These are phyloP conservation scores for Bradysia coprophila DNA, from an alignment of 1,140 invertebrate species.

Conservation along the genomic window DNA sequence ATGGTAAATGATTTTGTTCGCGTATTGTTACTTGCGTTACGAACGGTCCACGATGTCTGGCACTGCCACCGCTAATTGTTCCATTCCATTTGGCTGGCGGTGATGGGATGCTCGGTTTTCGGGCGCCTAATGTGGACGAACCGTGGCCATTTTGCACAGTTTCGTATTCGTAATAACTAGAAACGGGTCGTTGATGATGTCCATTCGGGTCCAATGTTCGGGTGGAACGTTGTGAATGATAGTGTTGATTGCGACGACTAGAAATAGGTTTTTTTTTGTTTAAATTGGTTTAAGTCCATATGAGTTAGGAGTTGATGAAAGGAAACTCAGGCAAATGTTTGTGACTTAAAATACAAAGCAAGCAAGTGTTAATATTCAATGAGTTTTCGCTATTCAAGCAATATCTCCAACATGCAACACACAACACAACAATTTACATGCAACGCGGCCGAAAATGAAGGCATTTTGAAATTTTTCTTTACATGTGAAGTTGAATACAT, in stretches of 20 bases:
- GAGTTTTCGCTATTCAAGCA: too few species aligned
- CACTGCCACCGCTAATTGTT: conserved; percentile 14
- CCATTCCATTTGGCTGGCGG: conserved; percentile 9
- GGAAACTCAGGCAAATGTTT: too few species aligned
- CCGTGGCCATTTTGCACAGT: conserved; percentile 37
- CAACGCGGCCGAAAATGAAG: too few species aligned
- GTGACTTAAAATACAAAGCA: too few species aligned
- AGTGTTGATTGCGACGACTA: conserved; percentile 49
- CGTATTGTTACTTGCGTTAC: conserved; percentile 32
- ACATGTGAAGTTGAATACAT: too few species aligned
- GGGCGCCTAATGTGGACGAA: conserved; percentile 1
- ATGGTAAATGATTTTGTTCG: conserved; percentile 7
- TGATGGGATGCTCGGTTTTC: conserved; percentile 7
- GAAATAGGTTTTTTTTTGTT: conserved; percentile 3
- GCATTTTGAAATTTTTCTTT: too few species aligned
- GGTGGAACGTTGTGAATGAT: conserved; percentile 56
- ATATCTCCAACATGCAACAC: too few species aligned
- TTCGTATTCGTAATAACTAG: conserved; percentile 71
- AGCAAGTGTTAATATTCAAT: too few species aligned
- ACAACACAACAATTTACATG: too few species aligned
- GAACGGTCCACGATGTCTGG: conserved; percentile 30
- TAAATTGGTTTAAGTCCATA: too few species aligned
- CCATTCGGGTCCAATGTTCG: conserved; percentile 28
- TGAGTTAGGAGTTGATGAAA: too few species aligned
- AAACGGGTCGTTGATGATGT: conserved; percentile 35